These are phyloP conservation scores for Regulus satrapa DNA, from an alignment of 2,113 vertebrate genomes.

Conservation along the genomic window DNA sequence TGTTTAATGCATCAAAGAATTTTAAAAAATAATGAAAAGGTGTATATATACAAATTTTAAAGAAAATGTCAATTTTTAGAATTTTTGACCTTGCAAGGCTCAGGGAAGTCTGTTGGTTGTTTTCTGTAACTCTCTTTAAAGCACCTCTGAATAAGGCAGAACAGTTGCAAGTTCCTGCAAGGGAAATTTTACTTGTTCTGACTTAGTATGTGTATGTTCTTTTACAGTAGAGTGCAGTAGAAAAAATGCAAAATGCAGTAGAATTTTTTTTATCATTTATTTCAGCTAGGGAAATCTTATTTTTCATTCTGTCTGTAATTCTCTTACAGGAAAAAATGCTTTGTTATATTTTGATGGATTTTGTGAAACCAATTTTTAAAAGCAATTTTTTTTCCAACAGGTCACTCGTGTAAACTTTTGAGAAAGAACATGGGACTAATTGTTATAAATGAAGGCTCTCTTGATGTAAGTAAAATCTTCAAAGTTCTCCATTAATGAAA, in stretches of 20 bases:
- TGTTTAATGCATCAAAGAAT: background rate
- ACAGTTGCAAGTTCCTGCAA: background rate
- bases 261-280: background rate
- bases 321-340: background rate
- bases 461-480: slow-evolving; percentile 87
- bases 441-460: slow-evolving; percentile 93
- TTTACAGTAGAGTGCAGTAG: no score
- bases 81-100: no score
- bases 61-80: no score
- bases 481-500: background rate
- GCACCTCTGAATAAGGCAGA: background rate
- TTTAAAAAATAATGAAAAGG: background rate
- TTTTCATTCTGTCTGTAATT: background rate
- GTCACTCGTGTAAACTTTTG: slow-evolving; percentile 95
- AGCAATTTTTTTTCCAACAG: slow-evolving; percentile 66
- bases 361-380: background rate
- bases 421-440: slow-evolving; percentile 97
- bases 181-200: background rate
- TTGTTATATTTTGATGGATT: background rate
- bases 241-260: background rate
- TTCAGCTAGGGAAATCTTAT: background rate
- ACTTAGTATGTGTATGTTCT: background rate
- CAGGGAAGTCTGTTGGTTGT: background rate
- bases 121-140: background rate
- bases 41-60: background rate